Base-by-base conservation (phyloP, 2,888 invertebrate genomes). In the Watsonalla binaria region DNA sequence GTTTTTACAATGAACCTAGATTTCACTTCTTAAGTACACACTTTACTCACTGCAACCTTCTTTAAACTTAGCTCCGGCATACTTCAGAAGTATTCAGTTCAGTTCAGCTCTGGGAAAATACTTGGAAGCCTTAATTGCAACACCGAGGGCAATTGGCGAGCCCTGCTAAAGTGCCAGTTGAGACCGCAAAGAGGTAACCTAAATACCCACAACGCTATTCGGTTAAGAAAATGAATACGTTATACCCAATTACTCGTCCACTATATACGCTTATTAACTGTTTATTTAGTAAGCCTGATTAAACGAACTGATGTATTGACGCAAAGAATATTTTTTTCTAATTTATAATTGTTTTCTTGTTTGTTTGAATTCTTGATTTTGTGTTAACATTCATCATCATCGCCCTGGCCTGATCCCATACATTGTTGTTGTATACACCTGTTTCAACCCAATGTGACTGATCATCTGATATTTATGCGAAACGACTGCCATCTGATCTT, bases 101-200 rank as follows among this genome's bases (percentile, higher is more conserved):
- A 34, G 35, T 51, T 14, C 24, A 9, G 46, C 34, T 53, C 48
- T n/a, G 50, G 51, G 60, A 59, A 63, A 61, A 72, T 66, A 70
- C 69, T 73, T 64, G 59, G 63, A 66, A 64, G 70, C 70, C 72
- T 73, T 80, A 80, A 80, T 80, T 79, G 72, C 70, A 66, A 66
- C 66, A 56, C 62, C 51, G 60, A 53, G 52, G 57, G 64, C 63
- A 61, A 58, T 62, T 58, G 60, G 63, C 55, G 58, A 54, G 57
- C 55, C 58, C 57, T 60, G 68, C 61, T 56, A 57, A 59, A 63
- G 60, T 65, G 60, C 68, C 62, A 54, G 56, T 51, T 63, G 59
- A 66, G 57, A 50, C 70, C 66, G 58, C 63, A 59, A 58, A 53
- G 59, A 60, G 66, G 63, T 60, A 61, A 55, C 58, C 61, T 62